Base-by-base conservation (phyloP, 2,113 vertebrate genomes). In the Poicephalus meyeri region DNA sequence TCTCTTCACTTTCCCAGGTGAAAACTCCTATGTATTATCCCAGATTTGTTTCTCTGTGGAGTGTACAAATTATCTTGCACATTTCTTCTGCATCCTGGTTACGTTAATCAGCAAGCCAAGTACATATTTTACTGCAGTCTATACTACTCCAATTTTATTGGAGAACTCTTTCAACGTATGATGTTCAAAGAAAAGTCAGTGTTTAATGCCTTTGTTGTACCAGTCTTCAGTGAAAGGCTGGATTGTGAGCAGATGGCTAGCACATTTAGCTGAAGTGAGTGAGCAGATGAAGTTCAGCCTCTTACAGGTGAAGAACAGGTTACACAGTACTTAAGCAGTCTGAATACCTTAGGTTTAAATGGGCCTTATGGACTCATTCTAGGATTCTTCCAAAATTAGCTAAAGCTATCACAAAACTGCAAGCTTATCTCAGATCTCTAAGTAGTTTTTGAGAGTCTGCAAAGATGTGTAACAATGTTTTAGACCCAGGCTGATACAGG, bases 51-150 rank as follows among this genome's bases (percentile, higher is more conserved):
- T 35, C 76, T 61, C 63, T 56, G 28, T 13, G 33, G 14, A 87
- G 3, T 0, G 10, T 5, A 55, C 6, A 33, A 3, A 16, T 11
- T 6, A 28, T 23, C 21, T 52, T 25, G 20, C 18, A 63, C 15
- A 26, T 7, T 25, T 74, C 7, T 66, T 41, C 23, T 18, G 8
- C 77, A 12, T 56, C 49, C 8, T 46, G 28, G 25, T 69, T 76
- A 49, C 0, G 1, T 35, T 47, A 37, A 79, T 26, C 74, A 87
- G 66, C 13, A 50, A 78, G 44, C 47, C 26, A 84, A 77, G 29
- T 18, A 39, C 6, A 1, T 15, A n/a, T 41, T 89, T 93, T 44
- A 71, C 49, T 46, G 9, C 35, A 68, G 39, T 69, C 41, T 50
- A 19, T 8, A 65, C 39, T 31, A 39, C 52, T 83, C 35, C 44